Percentiles rank a stretch among this genome's conserved stretches.
phyloP scores from a whole-genome alignment of 2,113 vertebrate genomes.

The Sardina pilchardus region DNA sequence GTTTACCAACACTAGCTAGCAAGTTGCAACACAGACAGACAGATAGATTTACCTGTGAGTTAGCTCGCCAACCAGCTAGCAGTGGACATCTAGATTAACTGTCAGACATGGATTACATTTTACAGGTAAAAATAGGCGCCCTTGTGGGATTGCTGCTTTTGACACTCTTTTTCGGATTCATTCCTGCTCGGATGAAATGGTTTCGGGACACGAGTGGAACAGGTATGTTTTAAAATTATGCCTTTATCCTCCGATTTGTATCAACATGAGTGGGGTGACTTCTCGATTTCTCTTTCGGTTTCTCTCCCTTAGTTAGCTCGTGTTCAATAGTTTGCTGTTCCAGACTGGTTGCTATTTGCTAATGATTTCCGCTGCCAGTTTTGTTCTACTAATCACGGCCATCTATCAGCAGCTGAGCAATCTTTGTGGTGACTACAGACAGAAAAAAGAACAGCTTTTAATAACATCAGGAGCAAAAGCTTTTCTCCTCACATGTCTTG shows the following conservation, averaged over 20 bases:
- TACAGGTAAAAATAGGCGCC: slow-evolving; percentile 72
- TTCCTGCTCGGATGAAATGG: slow-evolving; percentile 72
- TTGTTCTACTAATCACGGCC: neutral
- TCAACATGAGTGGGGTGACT: neutral
- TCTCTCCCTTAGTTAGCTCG: neutral
- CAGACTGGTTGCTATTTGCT: neutral
- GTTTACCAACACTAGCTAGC: neutral
- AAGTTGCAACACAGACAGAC: neutral
- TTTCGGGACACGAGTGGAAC: slow-evolving; percentile 67
- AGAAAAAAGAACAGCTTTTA: neutral
- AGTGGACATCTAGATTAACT: neutral
- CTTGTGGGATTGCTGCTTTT: slow-evolving; percentile 69
- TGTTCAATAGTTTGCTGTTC: neutral
- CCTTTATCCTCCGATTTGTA: neutral
- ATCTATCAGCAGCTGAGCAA: neutral
- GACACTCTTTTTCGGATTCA: slow-evolving; percentile 73
- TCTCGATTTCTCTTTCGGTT: neutral
- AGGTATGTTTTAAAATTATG: slow-evolving; percentile 55
- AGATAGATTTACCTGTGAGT: no score
- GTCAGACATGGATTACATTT: slow-evolving; percentile 67
- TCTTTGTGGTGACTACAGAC: neutral
- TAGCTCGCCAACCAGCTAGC: neutral
- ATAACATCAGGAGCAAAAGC: neutral
- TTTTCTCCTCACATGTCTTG: neutral
- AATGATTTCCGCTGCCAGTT: neutral